A percentile compares a stretch with the other conserved stretches of the same genome.
Evolutionary conservation across 2,888 invertebrate species (phyloP).

Genomic region (Oligia fasciuncula): DNA sequence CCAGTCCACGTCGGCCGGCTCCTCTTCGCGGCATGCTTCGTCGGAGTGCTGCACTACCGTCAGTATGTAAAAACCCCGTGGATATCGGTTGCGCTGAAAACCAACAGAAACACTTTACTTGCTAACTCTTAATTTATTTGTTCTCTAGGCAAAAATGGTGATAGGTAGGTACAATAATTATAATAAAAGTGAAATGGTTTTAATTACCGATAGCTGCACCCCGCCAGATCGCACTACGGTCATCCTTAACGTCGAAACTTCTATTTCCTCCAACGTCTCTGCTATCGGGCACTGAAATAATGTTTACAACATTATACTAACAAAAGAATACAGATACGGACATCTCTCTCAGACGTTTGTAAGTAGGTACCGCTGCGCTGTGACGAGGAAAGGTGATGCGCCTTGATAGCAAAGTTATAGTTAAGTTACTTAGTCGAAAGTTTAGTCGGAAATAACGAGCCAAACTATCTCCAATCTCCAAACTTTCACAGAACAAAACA

Average conservation of each 20-base stretch:
- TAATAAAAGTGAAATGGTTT: background rate
- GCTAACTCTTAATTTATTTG: background rate
- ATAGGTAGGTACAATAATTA: background rate
- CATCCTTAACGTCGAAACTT: conserved; percentile 73
- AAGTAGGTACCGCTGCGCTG: background rate
- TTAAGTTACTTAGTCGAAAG: background rate
- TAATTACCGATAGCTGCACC: conserved; percentile 78
- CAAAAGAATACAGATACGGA: too few relatives aligned
- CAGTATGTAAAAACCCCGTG: conserved; percentile 82
- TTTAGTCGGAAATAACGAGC: background rate
- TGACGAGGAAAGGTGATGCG: background rate
- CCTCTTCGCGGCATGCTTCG: conserved; percentile 70
- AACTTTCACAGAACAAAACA: too few relatives aligned
- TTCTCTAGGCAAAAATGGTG: background rate
- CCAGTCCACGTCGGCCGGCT: conserved; percentile 72
- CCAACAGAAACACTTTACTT: background rate
- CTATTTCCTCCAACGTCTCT: conserved; percentile 73
- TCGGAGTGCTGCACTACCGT: conserved; percentile 72
- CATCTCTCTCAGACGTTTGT: background rate
- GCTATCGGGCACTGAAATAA: conserved; percentile 82
- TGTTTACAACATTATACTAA: background rate
- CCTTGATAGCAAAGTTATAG: background rate
- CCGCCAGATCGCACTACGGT: conserved; percentile 83
- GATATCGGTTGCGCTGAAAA: conserved; percentile 76
- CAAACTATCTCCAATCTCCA: too few relatives aligned